Conservation (phyloP, 2,797 vertebrate species). For the Pipistrellus nathusii region DNA sequence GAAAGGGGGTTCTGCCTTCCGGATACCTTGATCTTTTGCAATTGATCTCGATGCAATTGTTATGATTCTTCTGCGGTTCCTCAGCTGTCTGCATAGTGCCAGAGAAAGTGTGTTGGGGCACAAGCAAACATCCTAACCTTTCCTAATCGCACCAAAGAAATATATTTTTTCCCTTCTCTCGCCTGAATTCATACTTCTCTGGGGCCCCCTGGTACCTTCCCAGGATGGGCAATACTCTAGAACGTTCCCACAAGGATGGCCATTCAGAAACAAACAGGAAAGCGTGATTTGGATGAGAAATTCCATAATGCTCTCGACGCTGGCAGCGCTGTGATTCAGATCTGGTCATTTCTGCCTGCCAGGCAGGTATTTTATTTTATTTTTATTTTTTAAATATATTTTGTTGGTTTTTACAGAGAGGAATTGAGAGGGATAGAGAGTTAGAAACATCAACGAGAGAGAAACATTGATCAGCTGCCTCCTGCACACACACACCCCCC, state of each 20-base stretch:
- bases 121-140: conserved; percentile 3
- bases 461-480: too few species aligned
- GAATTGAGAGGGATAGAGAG: too few species aligned
- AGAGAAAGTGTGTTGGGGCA: neutral
- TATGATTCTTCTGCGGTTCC: conserved; percentile 11
- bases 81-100: conserved; percentile 25
- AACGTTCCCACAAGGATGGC: neutral
- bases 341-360: neutral
- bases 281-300: neutral
- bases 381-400: neutral
- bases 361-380: too few species aligned
- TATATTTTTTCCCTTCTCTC: neutral
- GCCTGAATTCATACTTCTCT: neutral
- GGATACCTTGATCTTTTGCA: neutral
- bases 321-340: neutral
- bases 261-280: neutral
- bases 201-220: neutral
- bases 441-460: too few species aligned
- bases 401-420: too few species aligned
- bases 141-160: neutral
- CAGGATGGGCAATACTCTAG: neutral
- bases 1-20: conserved; percentile 8
- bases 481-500: too few species aligned
- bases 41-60: neutral
- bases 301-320: neutral